Percentiles rank a stretch among this genome's conserved stretches.
Evolutionary conservation across 2,797 vertebrate genomes (phyloP).

Genomic region (Alcedo quadribrachys): DNA sequence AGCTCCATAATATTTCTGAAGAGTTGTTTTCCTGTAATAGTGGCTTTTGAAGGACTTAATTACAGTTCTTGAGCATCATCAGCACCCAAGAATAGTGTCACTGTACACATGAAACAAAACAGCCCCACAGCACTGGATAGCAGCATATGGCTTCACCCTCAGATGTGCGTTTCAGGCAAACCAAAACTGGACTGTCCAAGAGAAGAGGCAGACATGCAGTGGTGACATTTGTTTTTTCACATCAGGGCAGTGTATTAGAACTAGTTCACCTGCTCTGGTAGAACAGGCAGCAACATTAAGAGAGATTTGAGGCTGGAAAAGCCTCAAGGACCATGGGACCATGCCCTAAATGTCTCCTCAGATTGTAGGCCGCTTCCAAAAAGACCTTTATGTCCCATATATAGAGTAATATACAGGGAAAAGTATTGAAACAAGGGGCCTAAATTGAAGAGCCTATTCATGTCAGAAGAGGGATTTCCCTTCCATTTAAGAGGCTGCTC

Average conservation of each 20-base stretch:
- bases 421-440: neutral
- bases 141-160: neutral
- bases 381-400: neutral
- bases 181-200: neutral
- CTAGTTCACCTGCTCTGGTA: neutral
- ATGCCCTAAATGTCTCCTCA: neutral
- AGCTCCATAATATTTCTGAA: neutral
- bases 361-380: neutral
- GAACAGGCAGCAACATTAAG: neutral
- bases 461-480: neutral
- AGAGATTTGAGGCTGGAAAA: neutral
- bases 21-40: neutral
- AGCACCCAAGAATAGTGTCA: neutral
- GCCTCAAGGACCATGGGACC: neutral
- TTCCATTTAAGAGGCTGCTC: neutral
- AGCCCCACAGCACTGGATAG: neutral
- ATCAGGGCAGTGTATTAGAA: accelerated
- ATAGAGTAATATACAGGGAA: neutral
- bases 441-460: neutral
- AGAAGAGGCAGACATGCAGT: neutral
- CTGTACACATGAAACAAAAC: neutral
- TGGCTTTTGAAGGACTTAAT: neutral
- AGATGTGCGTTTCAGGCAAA: neutral
- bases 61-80: neutral
- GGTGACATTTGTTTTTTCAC: neutral